Percentiles rank a stretch among this genome's conserved stretches.
Conservation (phyloP, 2,888 invertebrate genomes). For the Pilophorus perplexus region DNA sequence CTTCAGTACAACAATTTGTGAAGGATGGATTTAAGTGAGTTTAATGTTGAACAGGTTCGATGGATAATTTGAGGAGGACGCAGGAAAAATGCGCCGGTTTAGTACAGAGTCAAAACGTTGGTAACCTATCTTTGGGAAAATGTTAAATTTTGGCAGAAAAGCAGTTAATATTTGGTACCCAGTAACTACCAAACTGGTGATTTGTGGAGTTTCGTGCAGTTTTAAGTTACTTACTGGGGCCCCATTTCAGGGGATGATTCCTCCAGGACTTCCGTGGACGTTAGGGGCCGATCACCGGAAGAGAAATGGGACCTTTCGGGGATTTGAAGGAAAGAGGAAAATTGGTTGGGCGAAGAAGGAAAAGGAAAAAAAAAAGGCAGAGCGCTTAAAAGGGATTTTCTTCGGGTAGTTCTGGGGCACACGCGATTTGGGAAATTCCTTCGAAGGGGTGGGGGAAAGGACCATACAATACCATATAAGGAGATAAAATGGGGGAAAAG, state of each 20-base stretch:
- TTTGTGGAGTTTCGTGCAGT: too few relatives aligned
- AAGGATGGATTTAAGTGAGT: too few relatives aligned
- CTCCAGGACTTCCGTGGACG: constrained; percentile 26
- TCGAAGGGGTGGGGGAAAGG: neutral
- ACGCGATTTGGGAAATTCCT: neutral
- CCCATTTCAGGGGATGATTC: constrained; percentile 36
- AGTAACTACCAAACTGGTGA: too few relatives aligned
- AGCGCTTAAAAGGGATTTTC: too few relatives aligned
- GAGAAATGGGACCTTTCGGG: neutral
- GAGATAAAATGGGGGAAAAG: too few relatives aligned
- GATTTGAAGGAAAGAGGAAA: neutral
- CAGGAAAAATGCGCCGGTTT: neutral
- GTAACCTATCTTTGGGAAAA: too few relatives aligned
- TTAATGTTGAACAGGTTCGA: neutral
- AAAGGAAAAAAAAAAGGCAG: neutral
- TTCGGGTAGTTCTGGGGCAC: too few relatives aligned
- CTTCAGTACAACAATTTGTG: too few relatives aligned
- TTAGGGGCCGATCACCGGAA: constrained; percentile 7
- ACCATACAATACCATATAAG: too few relatives aligned
- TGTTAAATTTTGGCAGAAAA: too few relatives aligned
- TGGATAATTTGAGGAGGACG: neutral
- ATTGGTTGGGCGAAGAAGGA: neutral
- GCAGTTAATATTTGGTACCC: too few relatives aligned
- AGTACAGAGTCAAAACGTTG: neutral
- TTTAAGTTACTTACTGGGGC: constrained; percentile 35